Evolutionary conservation across 2,113 vertebrate genomes (phyloP).

Genomic region (Sorex araneus): DNA sequence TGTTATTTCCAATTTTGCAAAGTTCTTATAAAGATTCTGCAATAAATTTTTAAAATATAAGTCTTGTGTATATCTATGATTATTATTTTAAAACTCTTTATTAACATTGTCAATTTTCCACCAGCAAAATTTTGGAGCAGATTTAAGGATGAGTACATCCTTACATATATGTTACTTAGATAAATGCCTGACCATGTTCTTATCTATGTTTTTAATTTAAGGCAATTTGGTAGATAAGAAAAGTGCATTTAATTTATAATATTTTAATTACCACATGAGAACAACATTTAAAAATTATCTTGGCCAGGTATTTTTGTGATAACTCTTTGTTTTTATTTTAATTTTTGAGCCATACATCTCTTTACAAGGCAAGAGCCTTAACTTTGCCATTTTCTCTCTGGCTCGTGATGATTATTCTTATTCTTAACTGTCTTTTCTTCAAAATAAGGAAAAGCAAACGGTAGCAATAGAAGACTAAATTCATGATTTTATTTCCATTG

Average conservation of each 20-base stretch:
- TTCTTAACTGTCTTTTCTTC: slow-evolving; percentile 58
- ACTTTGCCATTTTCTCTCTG: too few species aligned
- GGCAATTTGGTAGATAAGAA: slow-evolving; percentile 44
- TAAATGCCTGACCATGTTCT: background rate
- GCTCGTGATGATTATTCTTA: background rate
- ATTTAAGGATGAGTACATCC: background rate
- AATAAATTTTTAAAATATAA: slow-evolving; percentile 49
- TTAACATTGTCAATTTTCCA: slow-evolving; percentile 3
- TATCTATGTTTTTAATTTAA: slow-evolving; percentile 53
- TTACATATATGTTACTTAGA: slow-evolving; percentile 16
- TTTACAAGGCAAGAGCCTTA: too few species aligned
- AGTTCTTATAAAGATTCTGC: slow-evolving; percentile 11
- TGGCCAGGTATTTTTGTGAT: background rate
- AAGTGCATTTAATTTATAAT: slow-evolving; percentile 62
- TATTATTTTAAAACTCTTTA: slow-evolving; percentile 44
- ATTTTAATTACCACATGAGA: slow-evolving; percentile 61
- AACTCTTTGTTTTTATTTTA: too few species aligned
- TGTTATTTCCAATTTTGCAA: slow-evolving; percentile 35
- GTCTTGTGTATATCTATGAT: background rate
- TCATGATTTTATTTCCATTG: slow-evolving; percentile 22
- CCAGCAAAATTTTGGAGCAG: slow-evolving; percentile 44
- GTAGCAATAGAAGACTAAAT: background rate
- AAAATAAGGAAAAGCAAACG: slow-evolving; percentile 54
- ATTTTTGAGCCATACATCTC: too few species aligned
- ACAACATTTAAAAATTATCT: too few species aligned